These are phyloP conservation scores for Callaeas wilsoni DNA, from an alignment of 2,113 vertebrate genomes.

Conservation along the genomic window DNA sequence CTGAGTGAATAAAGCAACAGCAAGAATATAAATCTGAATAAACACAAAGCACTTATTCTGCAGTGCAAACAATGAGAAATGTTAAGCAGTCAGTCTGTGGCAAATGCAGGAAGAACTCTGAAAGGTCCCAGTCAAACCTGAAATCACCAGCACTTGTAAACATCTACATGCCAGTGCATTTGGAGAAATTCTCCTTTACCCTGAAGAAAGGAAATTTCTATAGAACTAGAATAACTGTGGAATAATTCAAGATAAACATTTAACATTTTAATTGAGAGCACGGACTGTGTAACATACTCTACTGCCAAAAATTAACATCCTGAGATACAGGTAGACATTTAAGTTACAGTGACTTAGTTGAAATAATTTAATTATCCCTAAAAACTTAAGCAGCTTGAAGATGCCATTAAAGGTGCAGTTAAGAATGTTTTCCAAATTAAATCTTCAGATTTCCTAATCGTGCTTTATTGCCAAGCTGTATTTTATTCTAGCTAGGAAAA, in stretches of 20 bases:
- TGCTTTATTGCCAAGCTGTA: background rate
- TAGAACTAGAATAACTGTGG: background rate
- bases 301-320: background rate
- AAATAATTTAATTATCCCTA: background rate
- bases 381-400: background rate
- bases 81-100: background rate
- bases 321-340: background rate
- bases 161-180: background rate
- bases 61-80: background rate
- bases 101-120: background rate
- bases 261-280: background rate
- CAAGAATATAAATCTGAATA: background rate
- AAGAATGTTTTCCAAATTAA: background rate
- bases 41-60: background rate
- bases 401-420: background rate
- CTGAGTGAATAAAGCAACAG: background rate
- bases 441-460: background rate
- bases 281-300: background rate
- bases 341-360: background rate
- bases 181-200: background rate
- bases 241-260: background rate
- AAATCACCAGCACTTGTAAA: background rate
- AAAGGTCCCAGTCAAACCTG: constrained; percentile 11
- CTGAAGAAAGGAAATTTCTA: background rate
- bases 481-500: background rate